phyloP scores from a whole-genome alignment of 2,113 vertebrate genomes.

The Nerophis lumbriciformis region DNA sequence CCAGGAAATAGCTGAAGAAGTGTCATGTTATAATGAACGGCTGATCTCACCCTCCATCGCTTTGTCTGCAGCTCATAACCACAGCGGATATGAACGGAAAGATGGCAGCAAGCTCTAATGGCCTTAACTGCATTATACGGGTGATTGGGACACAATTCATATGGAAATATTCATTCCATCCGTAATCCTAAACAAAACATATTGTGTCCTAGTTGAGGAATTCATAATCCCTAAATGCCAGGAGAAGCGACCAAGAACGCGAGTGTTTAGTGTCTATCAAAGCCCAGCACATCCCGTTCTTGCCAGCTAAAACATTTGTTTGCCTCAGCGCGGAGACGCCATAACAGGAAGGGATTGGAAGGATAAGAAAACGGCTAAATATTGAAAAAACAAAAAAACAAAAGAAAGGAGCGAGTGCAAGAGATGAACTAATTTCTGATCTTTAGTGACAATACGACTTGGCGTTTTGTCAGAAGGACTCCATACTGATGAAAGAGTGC shows the following conservation, averaged over 20 bases:
- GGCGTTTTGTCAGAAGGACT: constrained; percentile 55
- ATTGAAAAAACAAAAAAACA: constrained; percentile 8
- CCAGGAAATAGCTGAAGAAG: constrained; percentile 51
- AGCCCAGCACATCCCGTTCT: constrained; percentile 52
- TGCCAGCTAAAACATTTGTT: constrained; percentile 60
- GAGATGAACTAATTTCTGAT: constrained; percentile 57
- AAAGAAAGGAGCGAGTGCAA: background rate
- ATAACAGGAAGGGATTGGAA: constrained; percentile 35
- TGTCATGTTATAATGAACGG: constrained; percentile 53
- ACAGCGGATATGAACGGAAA: constrained; percentile 22
- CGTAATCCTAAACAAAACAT: constrained; percentile 43
- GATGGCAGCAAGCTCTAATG: constrained; percentile 20
- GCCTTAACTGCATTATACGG: constrained; percentile 30
- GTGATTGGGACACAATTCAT: constrained; percentile 31
- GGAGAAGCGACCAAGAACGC: constrained; percentile 15
- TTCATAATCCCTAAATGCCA: constrained; percentile 38
- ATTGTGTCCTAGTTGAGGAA: constrained; percentile 22
- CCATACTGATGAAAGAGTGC: constrained; percentile 56
- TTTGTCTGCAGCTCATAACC: constrained; percentile 48
- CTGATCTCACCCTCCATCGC: constrained; percentile 41
- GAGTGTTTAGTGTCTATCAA: constrained; percentile 50
- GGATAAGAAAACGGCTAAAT: constrained; percentile 30
- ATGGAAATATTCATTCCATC: constrained; percentile 23
- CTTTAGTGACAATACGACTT: constrained; percentile 70
- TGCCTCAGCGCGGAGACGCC: constrained; percentile 37